Conservation (phyloP, 2,113 vertebrate genomes). For the Tychaedon coryphoeus region DNA sequence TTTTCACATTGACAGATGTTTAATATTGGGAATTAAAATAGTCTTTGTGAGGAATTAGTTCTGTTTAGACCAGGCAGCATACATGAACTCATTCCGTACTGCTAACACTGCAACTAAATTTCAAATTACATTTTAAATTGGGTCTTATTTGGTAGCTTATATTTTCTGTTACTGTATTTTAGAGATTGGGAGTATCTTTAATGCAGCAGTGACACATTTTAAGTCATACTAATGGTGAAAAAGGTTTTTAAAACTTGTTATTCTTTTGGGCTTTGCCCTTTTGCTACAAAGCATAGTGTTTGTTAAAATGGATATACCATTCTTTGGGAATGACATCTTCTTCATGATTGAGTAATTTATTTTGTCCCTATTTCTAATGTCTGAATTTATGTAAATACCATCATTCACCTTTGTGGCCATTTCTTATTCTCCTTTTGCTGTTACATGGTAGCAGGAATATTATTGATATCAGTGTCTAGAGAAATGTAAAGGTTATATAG, state of each 20-base stretch:
- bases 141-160: not conserved
- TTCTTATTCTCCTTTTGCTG: not conserved
- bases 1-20: not conserved
- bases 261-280: not conserved
- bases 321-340: not conserved
- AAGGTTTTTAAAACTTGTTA: not conserved
- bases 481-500: not conserved
- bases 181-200: not conserved
- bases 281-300: not conserved
- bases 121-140: not conserved
- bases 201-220: not conserved
- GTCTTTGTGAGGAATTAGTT: not conserved
- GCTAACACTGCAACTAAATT: not conserved
- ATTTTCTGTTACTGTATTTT: not conserved
- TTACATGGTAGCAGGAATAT: not conserved
- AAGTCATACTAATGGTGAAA: not conserved
- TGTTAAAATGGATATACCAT: not conserved
- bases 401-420: not conserved
- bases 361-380: not conserved
- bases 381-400: not conserved
- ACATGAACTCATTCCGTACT: not conserved
- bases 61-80: not conserved
- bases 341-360: not conserved
- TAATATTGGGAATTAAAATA: not conserved
- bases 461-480: not conserved